Conservation (phyloP, 64 coral and sea anemone species). For the Acropora tenuis region DNA sequence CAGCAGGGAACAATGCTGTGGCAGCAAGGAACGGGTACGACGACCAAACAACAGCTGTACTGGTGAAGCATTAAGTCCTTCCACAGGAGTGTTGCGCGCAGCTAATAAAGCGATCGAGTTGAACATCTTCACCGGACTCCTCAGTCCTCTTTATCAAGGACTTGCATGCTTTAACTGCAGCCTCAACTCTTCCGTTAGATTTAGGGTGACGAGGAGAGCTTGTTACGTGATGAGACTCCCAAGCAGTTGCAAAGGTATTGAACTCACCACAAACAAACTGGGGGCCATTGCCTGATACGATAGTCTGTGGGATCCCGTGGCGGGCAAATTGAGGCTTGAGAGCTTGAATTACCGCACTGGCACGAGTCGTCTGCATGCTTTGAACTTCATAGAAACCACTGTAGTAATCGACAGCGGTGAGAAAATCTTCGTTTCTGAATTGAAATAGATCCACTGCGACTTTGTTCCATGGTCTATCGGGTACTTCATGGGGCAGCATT, state of each 20-base stretch:
- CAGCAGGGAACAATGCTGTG: not conserved
- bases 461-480: constrained; percentile 16
- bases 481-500: constrained; percentile 42
- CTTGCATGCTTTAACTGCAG: not conserved
- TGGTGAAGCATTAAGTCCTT: not conserved
- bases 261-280: not conserved
- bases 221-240: not conserved
- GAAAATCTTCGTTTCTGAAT: no score
- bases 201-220: not conserved
- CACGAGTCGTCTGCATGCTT: not conserved
- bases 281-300: constrained; percentile 10
- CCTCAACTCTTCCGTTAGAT: not conserved
- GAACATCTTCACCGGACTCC: not conserved
- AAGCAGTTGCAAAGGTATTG: not conserved
- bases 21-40: not conserved
- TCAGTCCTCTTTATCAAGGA: not conserved
- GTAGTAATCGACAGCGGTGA: constrained; percentile 26
- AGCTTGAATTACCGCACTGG: not conserved
- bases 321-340: not conserved
- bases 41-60: not conserved
- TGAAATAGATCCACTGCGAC: no score
- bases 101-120: not conserved
- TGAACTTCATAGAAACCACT: not conserved
- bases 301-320: constrained; percentile 23
- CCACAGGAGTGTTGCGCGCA: no score